Conservation (phyloP, 2,113 vertebrate species). For the Egretta garzetta region DNA sequence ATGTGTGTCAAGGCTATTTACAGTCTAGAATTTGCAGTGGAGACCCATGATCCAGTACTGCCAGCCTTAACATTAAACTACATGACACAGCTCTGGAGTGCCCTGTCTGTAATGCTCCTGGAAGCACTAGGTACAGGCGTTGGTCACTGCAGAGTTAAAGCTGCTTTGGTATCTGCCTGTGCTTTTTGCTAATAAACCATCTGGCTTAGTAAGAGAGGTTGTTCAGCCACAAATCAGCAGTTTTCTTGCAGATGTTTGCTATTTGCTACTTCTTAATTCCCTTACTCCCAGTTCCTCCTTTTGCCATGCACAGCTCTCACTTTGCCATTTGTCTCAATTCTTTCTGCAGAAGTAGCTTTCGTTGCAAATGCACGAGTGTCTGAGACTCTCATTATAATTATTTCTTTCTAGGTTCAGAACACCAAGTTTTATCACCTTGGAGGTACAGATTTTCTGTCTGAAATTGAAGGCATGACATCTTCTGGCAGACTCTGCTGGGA, state of each 20-base stretch:
- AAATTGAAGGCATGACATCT: neutral
- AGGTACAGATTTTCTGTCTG: neutral
- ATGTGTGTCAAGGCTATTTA: neutral
- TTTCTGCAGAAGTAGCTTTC: neutral
- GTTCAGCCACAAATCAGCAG: constrained; percentile 14
- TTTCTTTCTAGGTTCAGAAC: neutral
- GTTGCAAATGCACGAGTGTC: neutral
- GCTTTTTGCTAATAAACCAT: constrained; percentile 1
- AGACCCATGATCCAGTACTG: neutral
- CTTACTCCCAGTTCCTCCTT: neutral
- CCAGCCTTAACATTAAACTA: neutral
- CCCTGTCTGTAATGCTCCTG: neutral
- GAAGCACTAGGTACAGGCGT: neutral
- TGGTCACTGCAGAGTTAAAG: constrained; percentile 15
- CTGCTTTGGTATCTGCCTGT: neutral
- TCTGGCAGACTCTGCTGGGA: neutral
- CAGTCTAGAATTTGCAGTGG: neutral
- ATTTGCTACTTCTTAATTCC: constrained; percentile 16
- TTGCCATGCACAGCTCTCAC: neutral
- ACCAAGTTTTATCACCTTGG: neutral
- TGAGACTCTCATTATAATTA: neutral
- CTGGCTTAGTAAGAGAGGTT: neutral
- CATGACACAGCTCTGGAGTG: neutral
- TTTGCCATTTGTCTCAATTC: neutral
- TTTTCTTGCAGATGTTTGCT: constrained; percentile 57